phyloP scores from a whole-genome alignment of 2,113 vertebrate species.

The Elanoides forficatus region DNA sequence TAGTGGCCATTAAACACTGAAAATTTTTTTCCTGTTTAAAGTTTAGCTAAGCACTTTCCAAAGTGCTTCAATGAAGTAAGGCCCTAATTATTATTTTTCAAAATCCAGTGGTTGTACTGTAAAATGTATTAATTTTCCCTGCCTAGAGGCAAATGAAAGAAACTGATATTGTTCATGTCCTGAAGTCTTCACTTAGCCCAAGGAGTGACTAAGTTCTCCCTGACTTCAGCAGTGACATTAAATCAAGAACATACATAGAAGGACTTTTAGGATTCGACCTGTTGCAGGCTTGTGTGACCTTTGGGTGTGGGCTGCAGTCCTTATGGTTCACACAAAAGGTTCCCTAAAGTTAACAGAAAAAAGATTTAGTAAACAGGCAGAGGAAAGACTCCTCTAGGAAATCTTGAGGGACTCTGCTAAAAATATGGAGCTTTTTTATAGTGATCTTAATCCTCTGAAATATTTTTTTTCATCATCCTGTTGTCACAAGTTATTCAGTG shows the following conservation, averaged over 20 bases:
- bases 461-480: background rate
- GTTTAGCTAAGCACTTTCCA: background rate
- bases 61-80: background rate
- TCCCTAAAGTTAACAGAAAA: background rate
- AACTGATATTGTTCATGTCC: background rate
- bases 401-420: background rate
- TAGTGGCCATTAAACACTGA: background rate
- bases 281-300: background rate
- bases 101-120: background rate
- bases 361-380: background rate
- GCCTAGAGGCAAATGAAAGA: background rate
- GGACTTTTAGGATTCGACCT: background rate
- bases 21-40: background rate
- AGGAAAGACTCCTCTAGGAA: background rate
- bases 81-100: background rate
- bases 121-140: background rate
- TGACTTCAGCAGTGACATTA: background rate
- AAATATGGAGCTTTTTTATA: background rate
- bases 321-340: background rate
- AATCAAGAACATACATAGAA: background rate
- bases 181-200: background rate
- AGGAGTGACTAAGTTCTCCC: background rate
- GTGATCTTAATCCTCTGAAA: background rate
- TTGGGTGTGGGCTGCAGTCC: rapidly evolving
- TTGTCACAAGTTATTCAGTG: background rate